Evolutionary conservation across 2,797 vertebrate genomes (phyloP).

Genomic region (Clarias fuscus): DNA sequence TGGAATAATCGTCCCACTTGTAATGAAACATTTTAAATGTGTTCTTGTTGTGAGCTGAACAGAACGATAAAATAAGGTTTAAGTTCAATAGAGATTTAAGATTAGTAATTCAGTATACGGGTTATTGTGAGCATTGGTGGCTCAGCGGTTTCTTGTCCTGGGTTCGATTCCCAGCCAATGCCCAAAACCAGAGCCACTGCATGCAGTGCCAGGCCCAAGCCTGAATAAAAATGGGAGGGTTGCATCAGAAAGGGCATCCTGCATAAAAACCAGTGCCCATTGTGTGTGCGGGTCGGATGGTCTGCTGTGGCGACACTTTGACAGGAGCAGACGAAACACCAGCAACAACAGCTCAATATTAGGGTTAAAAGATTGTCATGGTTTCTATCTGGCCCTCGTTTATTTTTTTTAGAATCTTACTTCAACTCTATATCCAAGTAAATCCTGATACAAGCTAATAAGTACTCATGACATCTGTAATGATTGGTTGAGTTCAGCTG

Average conservation of each 20-base stretch:
- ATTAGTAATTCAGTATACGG: neutral
- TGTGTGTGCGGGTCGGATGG: no score
- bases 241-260: no score
- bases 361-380: neutral
- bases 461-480: neutral
- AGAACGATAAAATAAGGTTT: neutral
- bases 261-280: no score
- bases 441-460: neutral
- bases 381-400: neutral
- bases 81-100: neutral
- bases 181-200: no score
- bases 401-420: neutral
- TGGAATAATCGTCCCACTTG: neutral
- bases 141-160: no score
- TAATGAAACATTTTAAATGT: neutral
- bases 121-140: no score
- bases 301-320: no score
- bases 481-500: neutral
- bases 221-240: no score
- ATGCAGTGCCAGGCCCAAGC: no score
- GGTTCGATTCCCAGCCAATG: no score
- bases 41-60: neutral
- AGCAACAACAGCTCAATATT: neutral
- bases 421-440: neutral
- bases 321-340: no score